Evolutionary conservation across 1,140 invertebrate genomes (phyloP).

Genomic region (Plodia interpunctella): DNA sequence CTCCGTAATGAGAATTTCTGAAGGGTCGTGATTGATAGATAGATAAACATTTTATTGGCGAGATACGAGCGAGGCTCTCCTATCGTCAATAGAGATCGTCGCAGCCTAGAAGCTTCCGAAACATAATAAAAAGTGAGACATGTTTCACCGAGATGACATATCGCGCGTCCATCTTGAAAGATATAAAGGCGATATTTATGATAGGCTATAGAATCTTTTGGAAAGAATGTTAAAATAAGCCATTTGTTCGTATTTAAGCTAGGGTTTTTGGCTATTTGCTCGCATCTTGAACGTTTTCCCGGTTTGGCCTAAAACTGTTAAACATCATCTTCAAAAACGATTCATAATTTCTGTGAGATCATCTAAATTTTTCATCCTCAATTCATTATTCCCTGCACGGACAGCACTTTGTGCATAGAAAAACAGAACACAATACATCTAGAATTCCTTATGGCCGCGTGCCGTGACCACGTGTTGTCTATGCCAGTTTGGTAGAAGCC

Average conservation of each 20-base stretch:
- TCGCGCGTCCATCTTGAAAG: background rate
- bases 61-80: background rate
- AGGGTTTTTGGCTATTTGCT: no score
- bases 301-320: no score
- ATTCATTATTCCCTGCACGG: no score
- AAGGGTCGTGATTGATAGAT: constrained; percentile 11
- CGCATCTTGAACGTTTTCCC: no score
- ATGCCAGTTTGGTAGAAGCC: background rate
- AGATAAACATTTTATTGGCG: constrained; percentile 10
- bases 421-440: background rate
- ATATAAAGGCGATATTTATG: background rate
- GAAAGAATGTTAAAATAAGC: no score
- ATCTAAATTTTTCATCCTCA: no score
- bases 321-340: no score
- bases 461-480: background rate
- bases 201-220: no score
- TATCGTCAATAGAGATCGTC: constrained; percentile 5
- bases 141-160: constrained; percentile 3
- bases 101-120: constrained; percentile 1
- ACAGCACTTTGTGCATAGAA: no score
- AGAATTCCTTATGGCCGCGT: background rate
- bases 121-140: constrained; percentile 9
- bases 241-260: no score
- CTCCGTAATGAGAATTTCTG: constrained; percentile 7
- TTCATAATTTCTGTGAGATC: no score